phyloP scores from a whole-genome alignment of 1,140 invertebrate genomes.

The Leptopilina clavipes region DNA sequence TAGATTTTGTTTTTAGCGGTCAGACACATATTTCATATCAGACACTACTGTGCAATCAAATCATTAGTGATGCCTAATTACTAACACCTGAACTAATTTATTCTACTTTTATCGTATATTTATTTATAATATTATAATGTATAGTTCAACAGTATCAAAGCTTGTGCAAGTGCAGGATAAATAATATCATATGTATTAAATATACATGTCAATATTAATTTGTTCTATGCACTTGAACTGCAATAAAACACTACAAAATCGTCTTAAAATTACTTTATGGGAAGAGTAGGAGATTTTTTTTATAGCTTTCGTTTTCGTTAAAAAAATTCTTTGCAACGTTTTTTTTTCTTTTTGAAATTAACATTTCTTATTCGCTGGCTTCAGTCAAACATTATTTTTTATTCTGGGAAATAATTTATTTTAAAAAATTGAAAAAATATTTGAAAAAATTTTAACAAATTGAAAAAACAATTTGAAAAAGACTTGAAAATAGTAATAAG shows the following conservation, averaged over 20 bases:
- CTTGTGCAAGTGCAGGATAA: constrained; percentile 18
- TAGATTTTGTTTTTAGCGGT: neutral
- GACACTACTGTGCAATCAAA: constrained; percentile 12
- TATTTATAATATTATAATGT: neutral
- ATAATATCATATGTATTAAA: neutral
- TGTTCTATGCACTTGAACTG: neutral
- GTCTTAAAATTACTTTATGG: neutral
- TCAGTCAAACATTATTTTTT: neutral
- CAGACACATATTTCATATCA: neutral
- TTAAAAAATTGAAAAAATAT: too few relatives aligned
- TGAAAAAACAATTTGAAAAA: too few relatives aligned
- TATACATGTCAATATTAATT: neutral
- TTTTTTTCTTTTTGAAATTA: neutral
- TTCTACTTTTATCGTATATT: neutral
- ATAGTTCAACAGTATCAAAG: constrained; percentile 19
- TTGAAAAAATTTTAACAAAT: too few relatives aligned
- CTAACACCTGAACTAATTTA: neutral
- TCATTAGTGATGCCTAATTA: neutral
- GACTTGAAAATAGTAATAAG: too few relatives aligned
- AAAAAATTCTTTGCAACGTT: too few relatives aligned
- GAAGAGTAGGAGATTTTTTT: neutral
- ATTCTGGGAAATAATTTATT: too few relatives aligned
- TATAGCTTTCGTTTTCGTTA: neutral
- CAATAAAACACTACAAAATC: constrained; percentile 16
- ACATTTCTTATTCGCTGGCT: neutral